Conservation (phyloP, 2,888 invertebrate species). For the Orthonevra nobilis region DNA sequence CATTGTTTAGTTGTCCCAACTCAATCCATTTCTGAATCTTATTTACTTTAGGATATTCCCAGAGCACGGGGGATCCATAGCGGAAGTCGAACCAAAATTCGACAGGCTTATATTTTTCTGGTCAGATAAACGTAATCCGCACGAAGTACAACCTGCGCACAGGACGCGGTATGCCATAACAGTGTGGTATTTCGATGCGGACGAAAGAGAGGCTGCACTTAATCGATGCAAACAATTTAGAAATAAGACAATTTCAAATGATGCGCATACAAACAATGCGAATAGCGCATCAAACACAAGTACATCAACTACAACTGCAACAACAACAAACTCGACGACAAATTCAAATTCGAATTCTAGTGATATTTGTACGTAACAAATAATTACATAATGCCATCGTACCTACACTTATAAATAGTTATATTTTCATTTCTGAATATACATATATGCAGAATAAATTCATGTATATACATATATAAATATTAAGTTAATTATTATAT, state of each 20-base stretch:
- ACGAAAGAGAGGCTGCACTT: slow-evolving; percentile 88
- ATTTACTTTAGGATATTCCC: slow-evolving; percentile 89
- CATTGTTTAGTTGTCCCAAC: slow-evolving; percentile 41
- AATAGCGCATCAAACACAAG: slow-evolving; percentile 19
- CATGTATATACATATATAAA: slow-evolving; percentile 27
- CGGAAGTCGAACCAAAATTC: slow-evolving; percentile 95
- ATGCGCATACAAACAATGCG: slow-evolving; percentile 9
- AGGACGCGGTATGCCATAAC: slow-evolving; percentile 95
- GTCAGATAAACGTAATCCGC: slow-evolving; percentile 98
- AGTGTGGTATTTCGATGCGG: slow-evolving; percentile 94
- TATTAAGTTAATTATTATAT: slow-evolving; percentile 52
- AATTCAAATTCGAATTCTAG: slow-evolving; percentile 73
- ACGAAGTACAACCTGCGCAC: slow-evolving; percentile 96
- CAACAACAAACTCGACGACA: slow-evolving; percentile 47
- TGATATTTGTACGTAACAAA: slow-evolving; percentile 77
- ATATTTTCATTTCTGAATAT: slow-evolving; percentile 28
- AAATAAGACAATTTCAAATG: slow-evolving; percentile 47
- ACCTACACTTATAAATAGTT: slow-evolving; percentile 69
- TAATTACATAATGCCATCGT: slow-evolving; percentile 71
- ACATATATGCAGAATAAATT: slow-evolving; percentile 10
- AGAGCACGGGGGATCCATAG: slow-evolving; percentile 90
- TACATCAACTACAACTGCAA: slow-evolving; percentile 44
- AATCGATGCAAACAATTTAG: slow-evolving; percentile 74
- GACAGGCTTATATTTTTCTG: slow-evolving; percentile 98
- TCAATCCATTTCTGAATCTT: too few relatives aligned